phyloP scores from a whole-genome alignment of 2,888 invertebrate genomes.

The Melolontha melolontha region DNA sequence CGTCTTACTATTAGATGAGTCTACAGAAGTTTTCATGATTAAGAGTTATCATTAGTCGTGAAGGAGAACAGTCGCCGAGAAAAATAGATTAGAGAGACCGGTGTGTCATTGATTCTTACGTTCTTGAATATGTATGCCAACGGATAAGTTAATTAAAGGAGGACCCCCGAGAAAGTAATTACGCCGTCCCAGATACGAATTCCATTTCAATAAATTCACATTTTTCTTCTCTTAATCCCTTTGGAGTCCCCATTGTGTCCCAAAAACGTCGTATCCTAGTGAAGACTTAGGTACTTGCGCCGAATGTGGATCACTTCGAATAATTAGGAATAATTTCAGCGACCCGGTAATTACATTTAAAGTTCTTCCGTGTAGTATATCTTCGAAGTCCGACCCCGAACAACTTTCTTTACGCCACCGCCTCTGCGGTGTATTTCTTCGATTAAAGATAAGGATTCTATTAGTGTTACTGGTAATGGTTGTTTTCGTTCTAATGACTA shows the following conservation, averaged over 20 bases:
- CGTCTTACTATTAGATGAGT: too few species aligned
- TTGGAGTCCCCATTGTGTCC: conserved; percentile 40
- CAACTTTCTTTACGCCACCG: conserved; percentile 7
- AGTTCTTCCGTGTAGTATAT: conserved; percentile 30
- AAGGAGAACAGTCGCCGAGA: not conserved
- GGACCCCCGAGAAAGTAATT: conserved; percentile 45
- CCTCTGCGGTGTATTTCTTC: conserved; percentile 7
- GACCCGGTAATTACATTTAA: conserved; percentile 48
- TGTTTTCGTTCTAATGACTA: too few species aligned
- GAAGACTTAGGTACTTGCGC: conserved; percentile 44
- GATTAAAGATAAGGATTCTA: conserved; percentile 4
- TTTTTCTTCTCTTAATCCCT: conserved; percentile 48
- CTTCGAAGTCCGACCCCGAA: not conserved
- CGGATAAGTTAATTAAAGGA: conserved; percentile 47
- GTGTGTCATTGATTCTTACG: conserved; percentile 1
- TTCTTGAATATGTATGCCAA: conserved; percentile 25
- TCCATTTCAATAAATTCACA: conserved; percentile 51
- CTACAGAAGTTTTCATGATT: not conserved
- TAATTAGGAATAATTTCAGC: conserved; percentile 49
- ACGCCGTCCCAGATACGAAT: conserved; percentile 45
- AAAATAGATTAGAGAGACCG: conserved; percentile 11
- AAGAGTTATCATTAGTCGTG: conserved; percentile 7
- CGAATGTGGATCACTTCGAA: conserved; percentile 45
- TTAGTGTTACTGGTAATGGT: not conserved
- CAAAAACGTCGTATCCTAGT: conserved; percentile 43